A percentile compares a stretch with the other conserved stretches of the same genome.
Conservation (phyloP, 2,797 vertebrate species). For the Sparus aurata region DNA sequence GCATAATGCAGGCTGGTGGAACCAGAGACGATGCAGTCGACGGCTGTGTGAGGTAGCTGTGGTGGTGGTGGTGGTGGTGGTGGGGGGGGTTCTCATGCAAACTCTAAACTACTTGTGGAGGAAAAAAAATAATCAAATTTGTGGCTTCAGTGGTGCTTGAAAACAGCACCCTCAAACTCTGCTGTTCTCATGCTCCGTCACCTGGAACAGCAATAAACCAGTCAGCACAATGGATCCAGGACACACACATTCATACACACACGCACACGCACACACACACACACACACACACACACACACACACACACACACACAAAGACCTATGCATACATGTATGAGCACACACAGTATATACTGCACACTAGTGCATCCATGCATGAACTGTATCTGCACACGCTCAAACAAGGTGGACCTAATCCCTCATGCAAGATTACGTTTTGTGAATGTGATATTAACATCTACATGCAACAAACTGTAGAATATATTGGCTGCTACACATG, state of each 20-base stretch:
- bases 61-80: too few species aligned
- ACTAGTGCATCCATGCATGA: slow-evolving; percentile 22
- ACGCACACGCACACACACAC: slow-evolving; percentile 16
- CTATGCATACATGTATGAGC: slow-evolving; percentile 29
- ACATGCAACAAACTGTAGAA: slow-evolving; percentile 13
- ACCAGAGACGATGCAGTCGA: slow-evolving; percentile 46
- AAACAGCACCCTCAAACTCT: slow-evolving; percentile 78
- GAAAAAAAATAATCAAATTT: slow-evolving; percentile 80
- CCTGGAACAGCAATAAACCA: slow-evolving; percentile 80
- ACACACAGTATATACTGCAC: slow-evolving; percentile 5
- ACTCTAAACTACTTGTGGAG: slow-evolving; percentile 72
- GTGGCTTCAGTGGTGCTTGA: slow-evolving; percentile 82
- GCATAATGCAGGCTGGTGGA: slow-evolving; percentile 62
- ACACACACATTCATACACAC: slow-evolving; percentile 21
- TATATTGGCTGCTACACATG: slow-evolving; percentile 3
- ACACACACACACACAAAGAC: slow-evolving; percentile 1
- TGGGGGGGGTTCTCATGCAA: slow-evolving; percentile 33
- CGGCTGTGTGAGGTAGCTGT: slow-evolving; percentile 9
- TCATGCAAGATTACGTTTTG: slow-evolving; percentile 8
- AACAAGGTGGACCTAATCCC: slow-evolving; percentile 32
- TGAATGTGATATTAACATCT: slow-evolving; percentile 33
- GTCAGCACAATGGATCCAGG: slow-evolving; percentile 64
- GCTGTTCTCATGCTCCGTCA: slow-evolving; percentile 77
- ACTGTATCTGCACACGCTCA: slow-evolving; percentile 3
- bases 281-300: slow-evolving; percentile 29